A percentile compares a stretch with the other conserved stretches of the same genome.
phyloP scores from a whole-genome alignment of 2,797 vertebrate genomes.

The Caiman crocodilus region DNA sequence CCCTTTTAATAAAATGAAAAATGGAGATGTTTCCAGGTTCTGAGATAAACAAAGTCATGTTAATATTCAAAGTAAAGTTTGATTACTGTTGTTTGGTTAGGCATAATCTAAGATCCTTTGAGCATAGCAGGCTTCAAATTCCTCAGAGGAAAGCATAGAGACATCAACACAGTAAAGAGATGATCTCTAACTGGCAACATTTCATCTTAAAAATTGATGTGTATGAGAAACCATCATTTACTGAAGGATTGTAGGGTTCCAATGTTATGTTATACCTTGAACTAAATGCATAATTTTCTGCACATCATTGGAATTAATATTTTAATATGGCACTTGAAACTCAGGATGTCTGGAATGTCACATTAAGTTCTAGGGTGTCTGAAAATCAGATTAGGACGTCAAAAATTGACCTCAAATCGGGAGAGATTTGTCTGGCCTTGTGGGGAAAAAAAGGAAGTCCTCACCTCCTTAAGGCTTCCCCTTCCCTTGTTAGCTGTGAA shows the following conservation, averaged over 20 bases:
- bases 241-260: not conserved
- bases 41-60: constrained; percentile 4
- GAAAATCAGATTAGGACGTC: not conserved
- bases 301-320: not conserved
- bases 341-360: not conserved
- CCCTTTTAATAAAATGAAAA: not conserved
- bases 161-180: not conserved
- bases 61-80: constrained; percentile 1
- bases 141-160: not conserved
- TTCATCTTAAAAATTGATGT: not conserved
- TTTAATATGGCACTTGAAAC: not conserved
- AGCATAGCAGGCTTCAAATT: not conserved
- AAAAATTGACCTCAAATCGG: too few species aligned
- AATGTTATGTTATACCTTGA: not conserved
- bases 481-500: too few species aligned
- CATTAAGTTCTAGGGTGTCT: not conserved
- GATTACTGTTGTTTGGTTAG: not conserved
- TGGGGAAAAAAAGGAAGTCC: not conserved
- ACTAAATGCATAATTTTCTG: not conserved
- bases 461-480: too few species aligned
- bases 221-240: not conserved
- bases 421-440: not conserved
- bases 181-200: not conserved
- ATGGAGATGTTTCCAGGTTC: not conserved
- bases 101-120: not conserved